Conservation (phyloP, 2,888 invertebrate genomes). For the Hydrotaea cyrtoneurina region DNA sequence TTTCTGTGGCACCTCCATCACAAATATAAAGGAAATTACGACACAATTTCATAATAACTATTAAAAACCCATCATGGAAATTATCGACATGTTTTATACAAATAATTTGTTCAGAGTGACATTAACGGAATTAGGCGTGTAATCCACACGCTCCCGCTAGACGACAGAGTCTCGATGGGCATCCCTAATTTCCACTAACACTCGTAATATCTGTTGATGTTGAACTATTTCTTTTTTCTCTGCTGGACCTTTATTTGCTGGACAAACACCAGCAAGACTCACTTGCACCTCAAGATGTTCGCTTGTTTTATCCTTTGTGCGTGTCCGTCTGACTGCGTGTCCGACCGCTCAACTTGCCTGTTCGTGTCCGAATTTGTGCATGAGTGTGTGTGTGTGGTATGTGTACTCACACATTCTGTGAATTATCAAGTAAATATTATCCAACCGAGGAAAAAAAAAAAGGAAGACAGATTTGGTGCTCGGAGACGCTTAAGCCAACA, state of each 20-base stretch:
- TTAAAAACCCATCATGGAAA: too few species aligned
- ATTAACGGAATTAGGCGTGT: too few species aligned
- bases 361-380: too few species aligned
- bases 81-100: too few species aligned
- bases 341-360: background rate
- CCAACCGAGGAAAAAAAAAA: constrained; percentile 1
- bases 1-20: too few species aligned
- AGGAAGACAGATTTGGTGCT: constrained; percentile 29
- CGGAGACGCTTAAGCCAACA: constrained; percentile 42
- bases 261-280: constrained; percentile 39
- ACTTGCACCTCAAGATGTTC: constrained; percentile 37
- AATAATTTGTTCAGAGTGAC: too few species aligned
- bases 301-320: constrained; percentile 22
- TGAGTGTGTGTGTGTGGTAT: too few species aligned
- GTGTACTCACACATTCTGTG: constrained; percentile 48
- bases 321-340: background rate
- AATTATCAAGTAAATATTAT: constrained; percentile 60
- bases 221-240: too few species aligned
- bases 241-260: constrained; percentile 26
- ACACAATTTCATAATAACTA: too few species aligned
- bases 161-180: too few species aligned
- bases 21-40: too few species aligned
- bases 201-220: background rate
- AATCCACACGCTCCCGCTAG: too few species aligned
- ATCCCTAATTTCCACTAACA: background rate